Evolutionary conservation across 2,797 vertebrate genomes (phyloP), one percentile per base, ranked within the genome.

Genomic region (Hephaestus fuliginosus): DNA sequence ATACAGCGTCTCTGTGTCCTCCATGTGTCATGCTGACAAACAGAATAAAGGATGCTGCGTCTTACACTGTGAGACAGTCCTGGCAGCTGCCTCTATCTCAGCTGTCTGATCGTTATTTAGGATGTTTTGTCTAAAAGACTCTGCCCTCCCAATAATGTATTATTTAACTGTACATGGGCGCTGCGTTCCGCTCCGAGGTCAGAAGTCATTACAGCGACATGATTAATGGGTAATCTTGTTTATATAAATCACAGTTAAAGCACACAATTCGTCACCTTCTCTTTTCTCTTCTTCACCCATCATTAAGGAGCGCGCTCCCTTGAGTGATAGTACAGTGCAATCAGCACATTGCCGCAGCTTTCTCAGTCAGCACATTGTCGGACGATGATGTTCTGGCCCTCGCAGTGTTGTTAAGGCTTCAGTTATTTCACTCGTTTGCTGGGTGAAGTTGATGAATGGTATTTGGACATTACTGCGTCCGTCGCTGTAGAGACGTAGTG

Each of bases 251-350:
- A 90, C 49, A 9, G 52, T 90, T 87, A 91, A 85, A 91, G 86
- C 89, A 84, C 79, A 83, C 84, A 53, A 74, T 93, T 92, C 69
- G 85, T 93, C 90, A 91, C 88, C 90, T 88, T 91, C 81, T 86
- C 81, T 91, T 93, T 92, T 91, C 83, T 86, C 82, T 78, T 89
- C 79, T 92, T 91, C 88, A 89, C 87, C 90, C 91, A 86, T 92
- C 91, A 93, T 94, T 93, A 91, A 89, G 77, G 84, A 85, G 77
- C 62, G 30, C 7, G 86, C 75, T 94, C 92, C 93, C 90, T 60
- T 93, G 92, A 93, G 93, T 93, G 91, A 93, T 88, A 14, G 85
- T 82, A 82, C 80, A 84, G 86, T 90, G 81, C 87, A 90, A 91
- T 94, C 92, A 93, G 91, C 92, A 91, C 92, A 91, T 90, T 91